Conservation (phyloP, 1,140 invertebrate species). For the Metopolophium dirhodum region DNA sequence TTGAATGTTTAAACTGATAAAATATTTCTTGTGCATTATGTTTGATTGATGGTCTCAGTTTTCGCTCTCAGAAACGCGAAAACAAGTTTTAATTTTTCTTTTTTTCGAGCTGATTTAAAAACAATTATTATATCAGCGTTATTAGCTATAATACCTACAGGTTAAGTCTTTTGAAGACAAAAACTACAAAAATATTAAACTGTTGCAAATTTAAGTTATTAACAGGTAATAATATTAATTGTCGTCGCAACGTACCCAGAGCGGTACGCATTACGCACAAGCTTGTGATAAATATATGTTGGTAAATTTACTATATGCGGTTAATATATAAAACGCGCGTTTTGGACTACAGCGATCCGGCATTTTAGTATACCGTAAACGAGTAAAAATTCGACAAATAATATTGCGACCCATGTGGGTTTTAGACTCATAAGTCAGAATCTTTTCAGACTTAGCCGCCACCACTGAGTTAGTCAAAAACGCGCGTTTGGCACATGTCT, state of each 20-base stretch:
- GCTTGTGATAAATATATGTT: neutral
- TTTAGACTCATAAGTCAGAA: no score
- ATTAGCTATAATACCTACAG: no score
- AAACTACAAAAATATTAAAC: neutral
- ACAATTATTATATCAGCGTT: no score
- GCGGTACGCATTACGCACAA: neutral
- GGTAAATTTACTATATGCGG: neutral
- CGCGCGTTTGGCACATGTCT: neutral
- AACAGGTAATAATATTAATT: neutral
- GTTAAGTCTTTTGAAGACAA: neutral
- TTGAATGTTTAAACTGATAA: neutral
- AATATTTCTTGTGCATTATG: no score
- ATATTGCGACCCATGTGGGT: neutral
- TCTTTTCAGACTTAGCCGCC: neutral
- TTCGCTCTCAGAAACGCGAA: neutral
- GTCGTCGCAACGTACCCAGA: neutral
- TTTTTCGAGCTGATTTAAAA: no score
- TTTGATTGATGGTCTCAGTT: no score
- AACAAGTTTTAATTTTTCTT: no score
- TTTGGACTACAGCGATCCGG: neutral
- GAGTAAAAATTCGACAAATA: neutral
- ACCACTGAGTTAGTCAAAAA: neutral
- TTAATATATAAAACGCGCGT: neutral
- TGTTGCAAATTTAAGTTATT: neutral
- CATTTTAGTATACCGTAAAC: neutral